Evolutionary conservation across 2,888 invertebrate genomes (phyloP).

Genomic region (Patella depressa): DNA sequence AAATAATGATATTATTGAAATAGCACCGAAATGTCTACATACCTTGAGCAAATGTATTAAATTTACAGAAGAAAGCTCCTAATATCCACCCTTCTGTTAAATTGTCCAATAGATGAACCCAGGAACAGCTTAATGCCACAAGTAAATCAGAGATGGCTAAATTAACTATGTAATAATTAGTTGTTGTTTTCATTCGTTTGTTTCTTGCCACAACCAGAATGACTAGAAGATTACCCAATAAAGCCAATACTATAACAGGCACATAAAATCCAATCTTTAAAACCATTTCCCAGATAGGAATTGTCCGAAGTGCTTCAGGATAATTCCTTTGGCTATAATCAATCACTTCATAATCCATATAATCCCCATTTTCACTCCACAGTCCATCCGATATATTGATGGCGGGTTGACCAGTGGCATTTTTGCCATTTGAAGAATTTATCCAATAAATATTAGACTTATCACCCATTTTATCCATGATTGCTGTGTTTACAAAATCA

Average conservation of each 20-base stretch:
- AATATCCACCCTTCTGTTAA: constrained; percentile 85
- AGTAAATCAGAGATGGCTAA: constrained; percentile 66
- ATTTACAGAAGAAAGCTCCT: constrained; percentile 81
- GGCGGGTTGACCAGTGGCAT: too few relatives aligned
- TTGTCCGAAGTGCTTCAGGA: neutral
- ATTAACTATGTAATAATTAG: constrained; percentile 68
- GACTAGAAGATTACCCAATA: constrained; percentile 58
- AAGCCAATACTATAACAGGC: constrained; percentile 51
- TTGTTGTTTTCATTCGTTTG: constrained; percentile 64
- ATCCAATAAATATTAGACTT: too few relatives aligned
- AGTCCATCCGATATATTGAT: too few relatives aligned
- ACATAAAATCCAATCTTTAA: constrained; percentile 53
- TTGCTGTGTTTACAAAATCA: too few relatives aligned
- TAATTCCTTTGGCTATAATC: constrained; percentile 5
- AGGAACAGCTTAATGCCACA: constrained; percentile 77
- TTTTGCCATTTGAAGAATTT: too few relatives aligned
- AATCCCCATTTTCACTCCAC: neutral
- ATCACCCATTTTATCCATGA: too few relatives aligned
- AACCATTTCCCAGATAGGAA: constrained; percentile 21
- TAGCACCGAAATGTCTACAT: constrained; percentile 45
- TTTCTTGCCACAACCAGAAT: constrained; percentile 57
- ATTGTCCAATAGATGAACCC: constrained; percentile 82
- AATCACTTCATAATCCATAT: neutral
- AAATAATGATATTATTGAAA: too few relatives aligned
- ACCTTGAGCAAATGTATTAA: constrained; percentile 85